Evolutionary conservation across 2,888 invertebrate genomes (phyloP), one percentile per base, ranked within the genome.

Genomic region (Leptopilina myrica): DNA sequence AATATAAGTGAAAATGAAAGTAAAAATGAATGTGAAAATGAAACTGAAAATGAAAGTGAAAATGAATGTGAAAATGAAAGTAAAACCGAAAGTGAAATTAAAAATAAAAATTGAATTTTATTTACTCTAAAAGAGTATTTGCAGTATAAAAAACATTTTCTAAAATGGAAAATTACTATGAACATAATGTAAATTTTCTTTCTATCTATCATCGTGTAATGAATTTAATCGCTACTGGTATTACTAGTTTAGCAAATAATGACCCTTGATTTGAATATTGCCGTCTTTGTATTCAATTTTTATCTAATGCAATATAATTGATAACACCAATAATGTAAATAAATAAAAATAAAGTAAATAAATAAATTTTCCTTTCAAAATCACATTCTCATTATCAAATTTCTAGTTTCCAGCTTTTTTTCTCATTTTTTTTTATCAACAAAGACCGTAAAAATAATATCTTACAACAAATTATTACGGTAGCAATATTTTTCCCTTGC

Each of bases 241-340:
- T 62, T 40, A 73, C 33, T 73, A 26, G 33, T 40, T 73, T 56
- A 73, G 49, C 33, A 33, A 56, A 26, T 14, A 73, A 73, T 73
- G 73, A 26, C 14, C 15, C 7, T 40, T 20, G 62, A 20, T 62
- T 62, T 9, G 62, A 7, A 33, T 33, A 20, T 20, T 20, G 20
- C 15, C 20, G 2, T 20, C 62, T 20, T 33, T 33, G 33, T 33
- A 33, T 33, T 33, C 33, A 8, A 62, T 7, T 62, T 20, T 15
- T 7, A 62, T 20, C 62, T 20, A 62, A 15, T 62, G 15, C 5
- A 15, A 9, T 62, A 20, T 62, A 20, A 20, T 20, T 20, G 20
- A 62, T 62, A 62, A 62, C 0, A 20, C 15, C 15, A 15, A 20
- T 59, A 59, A 7, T n/a, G 0, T 7, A 20, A 12, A 49, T 59